Evolutionary conservation across 2,888 invertebrate genomes (phyloP).

Genomic region (Sialis fuliginosa): DNA sequence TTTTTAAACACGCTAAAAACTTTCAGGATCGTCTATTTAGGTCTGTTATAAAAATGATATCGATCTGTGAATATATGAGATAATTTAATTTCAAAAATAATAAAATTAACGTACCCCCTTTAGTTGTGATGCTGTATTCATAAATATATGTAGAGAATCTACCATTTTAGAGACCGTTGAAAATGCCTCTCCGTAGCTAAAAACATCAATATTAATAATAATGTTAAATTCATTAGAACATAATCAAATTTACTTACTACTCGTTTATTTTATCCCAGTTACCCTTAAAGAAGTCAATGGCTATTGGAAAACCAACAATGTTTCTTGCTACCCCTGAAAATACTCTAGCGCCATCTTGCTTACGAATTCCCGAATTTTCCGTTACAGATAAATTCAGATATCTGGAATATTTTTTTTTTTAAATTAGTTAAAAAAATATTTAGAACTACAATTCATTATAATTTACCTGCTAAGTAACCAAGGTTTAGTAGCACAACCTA

Average conservation of each 20-base stretch:
- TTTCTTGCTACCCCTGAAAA: slow-evolving; percentile 38
- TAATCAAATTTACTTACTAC: slow-evolving; percentile 21
- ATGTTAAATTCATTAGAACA: not conserved
- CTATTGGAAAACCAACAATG: slow-evolving; percentile 36
- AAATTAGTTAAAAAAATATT: slow-evolving; percentile 20
- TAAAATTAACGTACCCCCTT: slow-evolving; percentile 16
- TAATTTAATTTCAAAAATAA: not conserved
- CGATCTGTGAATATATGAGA: not conserved
- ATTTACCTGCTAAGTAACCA: slow-evolving; percentile 35
- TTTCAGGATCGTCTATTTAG: not conserved
- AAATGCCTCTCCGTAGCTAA: slow-evolving; percentile 35
- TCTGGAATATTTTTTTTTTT: slow-evolving; percentile 15
- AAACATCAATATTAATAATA: slow-evolving; percentile 6
- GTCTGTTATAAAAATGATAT: slow-evolving; percentile 9
- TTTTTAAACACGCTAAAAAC: no score
- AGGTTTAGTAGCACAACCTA: slow-evolving; percentile 35
- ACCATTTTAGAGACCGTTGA: slow-evolving; percentile 33
- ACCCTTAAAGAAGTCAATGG: slow-evolving; percentile 36
- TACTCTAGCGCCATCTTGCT: slow-evolving; percentile 40
- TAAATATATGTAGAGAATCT: slow-evolving; percentile 28
- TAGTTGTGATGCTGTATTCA: slow-evolving; percentile 29
- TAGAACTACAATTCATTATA: slow-evolving; percentile 12
- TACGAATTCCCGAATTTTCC: slow-evolving; percentile 33
- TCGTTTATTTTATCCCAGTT: slow-evolving; percentile 27
- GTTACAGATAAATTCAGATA: slow-evolving; percentile 31